A percentile compares a stretch with the other conserved stretches of the same genome.
These are phyloP conservation scores for Melanostigma gelatinosum DNA, from an alignment of 2,113 vertebrate species.

Conservation along the genomic window DNA sequence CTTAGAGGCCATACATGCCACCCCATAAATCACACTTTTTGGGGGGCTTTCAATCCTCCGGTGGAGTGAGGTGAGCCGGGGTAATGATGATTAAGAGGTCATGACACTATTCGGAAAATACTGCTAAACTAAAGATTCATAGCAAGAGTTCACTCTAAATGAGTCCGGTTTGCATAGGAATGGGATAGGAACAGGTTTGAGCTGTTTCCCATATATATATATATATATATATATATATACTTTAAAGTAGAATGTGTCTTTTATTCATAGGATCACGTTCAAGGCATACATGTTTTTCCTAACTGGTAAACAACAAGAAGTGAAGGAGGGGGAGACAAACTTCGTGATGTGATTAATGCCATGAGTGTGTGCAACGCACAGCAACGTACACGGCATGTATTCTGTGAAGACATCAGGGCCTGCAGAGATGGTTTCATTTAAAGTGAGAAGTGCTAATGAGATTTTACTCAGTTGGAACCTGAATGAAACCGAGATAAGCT, in stretches of 20 bases:
- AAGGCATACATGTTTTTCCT: neutral
- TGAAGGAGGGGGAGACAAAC: neutral
- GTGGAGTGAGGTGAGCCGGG: slow-evolving; percentile 30
- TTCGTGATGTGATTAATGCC: slow-evolving; percentile 2
- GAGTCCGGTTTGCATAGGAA: slow-evolving; percentile 3
- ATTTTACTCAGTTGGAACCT: slow-evolving; percentile 64
- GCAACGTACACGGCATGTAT: slow-evolving; percentile 32
- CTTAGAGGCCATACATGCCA: slow-evolving; percentile 71
- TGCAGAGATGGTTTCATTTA: slow-evolving; percentile 60
- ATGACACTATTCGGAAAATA: slow-evolving; percentile 44
- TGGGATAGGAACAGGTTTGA: neutral
- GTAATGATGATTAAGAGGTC: slow-evolving; percentile 53
- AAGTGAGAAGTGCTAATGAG: slow-evolving; percentile 62
- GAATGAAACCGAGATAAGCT: slow-evolving; percentile 70
- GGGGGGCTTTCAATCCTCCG: slow-evolving; percentile 35
- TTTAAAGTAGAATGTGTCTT: neutral
- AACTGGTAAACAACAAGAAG: slow-evolving; percentile 10
- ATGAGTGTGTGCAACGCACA: slow-evolving; percentile 1
- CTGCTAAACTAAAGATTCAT: slow-evolving; percentile 20
- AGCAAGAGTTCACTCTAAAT: slow-evolving; percentile 25
- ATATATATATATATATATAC: neutral
- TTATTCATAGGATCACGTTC: neutral
- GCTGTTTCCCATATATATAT: neutral
- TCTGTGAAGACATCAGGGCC: slow-evolving; percentile 39
- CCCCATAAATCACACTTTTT: slow-evolving; percentile 71